These are phyloP conservation scores for Antheraea pernyi DNA, from an alignment of 1,140 invertebrate genomes.

Conservation along the genomic window DNA sequence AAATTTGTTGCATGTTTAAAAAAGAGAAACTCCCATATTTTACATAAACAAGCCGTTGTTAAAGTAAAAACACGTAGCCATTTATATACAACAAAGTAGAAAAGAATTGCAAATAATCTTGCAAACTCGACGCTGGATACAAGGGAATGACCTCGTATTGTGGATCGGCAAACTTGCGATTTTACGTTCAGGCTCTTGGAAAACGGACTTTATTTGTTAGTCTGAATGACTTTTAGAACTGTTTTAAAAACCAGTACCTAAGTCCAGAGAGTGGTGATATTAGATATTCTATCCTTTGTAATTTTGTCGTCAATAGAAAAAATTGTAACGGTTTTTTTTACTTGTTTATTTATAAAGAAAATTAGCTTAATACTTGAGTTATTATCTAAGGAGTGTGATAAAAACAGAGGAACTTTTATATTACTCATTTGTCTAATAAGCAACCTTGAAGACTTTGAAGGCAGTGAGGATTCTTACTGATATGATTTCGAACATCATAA, in stretches of 20 bases:
- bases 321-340: too few relatives aligned
- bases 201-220: neutral
- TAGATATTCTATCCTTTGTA: neutral
- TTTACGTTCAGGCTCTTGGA: neutral
- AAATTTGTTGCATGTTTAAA: neutral
- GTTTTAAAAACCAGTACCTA: neutral
- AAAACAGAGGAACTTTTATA: too few relatives aligned
- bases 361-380: too few relatives aligned
- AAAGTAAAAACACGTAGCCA: neutral
- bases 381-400: too few relatives aligned
- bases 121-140: constrained; percentile 26
- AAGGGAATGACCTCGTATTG: constrained; percentile 41
- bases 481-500: too few relatives aligned
- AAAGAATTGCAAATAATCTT: constrained; percentile 23
- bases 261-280: neutral
- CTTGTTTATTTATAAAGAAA: too few relatives aligned
- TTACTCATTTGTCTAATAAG: too few relatives aligned
- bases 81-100: constrained; percentile 11
- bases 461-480: too few relatives aligned
- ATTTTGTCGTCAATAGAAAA: neutral
- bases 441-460: too few relatives aligned
- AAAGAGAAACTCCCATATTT: neutral
- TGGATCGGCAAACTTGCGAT: neutral
- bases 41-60: neutral
- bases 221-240: neutral